A percentile compares a stretch with the other conserved stretches of the same genome.
Conservation (phyloP, 2,888 invertebrate genomes). For the Drosophila pegasa region DNA sequence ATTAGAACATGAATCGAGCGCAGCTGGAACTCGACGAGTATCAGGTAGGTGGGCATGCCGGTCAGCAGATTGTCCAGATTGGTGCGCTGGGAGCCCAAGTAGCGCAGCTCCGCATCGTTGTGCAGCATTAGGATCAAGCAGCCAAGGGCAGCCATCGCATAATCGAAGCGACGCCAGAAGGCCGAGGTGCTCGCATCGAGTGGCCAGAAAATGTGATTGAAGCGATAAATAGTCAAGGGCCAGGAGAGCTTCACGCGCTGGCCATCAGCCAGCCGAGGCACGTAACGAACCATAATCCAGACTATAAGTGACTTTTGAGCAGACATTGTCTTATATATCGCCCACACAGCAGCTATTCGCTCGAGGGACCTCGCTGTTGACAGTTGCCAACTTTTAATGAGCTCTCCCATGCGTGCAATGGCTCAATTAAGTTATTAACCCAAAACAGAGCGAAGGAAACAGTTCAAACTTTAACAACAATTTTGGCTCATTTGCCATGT, state of each 20-base stretch:
- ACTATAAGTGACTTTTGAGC: constrained; percentile 24
- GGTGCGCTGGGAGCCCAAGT: constrained; percentile 43
- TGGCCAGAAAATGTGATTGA: constrained; percentile 77
- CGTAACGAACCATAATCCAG: constrained; percentile 65
- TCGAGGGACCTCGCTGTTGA: constrained; percentile 8
- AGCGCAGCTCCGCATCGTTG: constrained; percentile 72
- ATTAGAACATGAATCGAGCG: constrained; percentile 58
- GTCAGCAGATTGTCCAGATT: constrained; percentile 68
- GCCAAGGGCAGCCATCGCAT: constrained; percentile 46
- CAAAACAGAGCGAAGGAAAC: constrained; percentile 34
- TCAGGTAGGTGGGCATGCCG: constrained; percentile 72
- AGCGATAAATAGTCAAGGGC: constrained; percentile 62
- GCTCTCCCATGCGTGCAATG: constrained; percentile 65
- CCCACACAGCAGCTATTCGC: neutral
- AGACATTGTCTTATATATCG: constrained; percentile 43
- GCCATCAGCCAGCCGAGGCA: constrained; percentile 67
- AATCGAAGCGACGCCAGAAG: constrained; percentile 41
- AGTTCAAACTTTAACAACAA: constrained; percentile 60
- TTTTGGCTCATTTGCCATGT: constrained; percentile 52
- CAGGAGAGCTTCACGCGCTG: constrained; percentile 63
- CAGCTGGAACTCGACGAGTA: constrained; percentile 69
- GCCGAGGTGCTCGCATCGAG: constrained; percentile 54
- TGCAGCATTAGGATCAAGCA: constrained; percentile 53
- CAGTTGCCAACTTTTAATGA: constrained; percentile 67
- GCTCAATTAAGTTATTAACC: constrained; percentile 75